Evolutionary conservation across 2,888 invertebrate genomes (phyloP), one percentile per base, ranked within the genome.

Genomic region (Agriopis leucophaearia): DNA sequence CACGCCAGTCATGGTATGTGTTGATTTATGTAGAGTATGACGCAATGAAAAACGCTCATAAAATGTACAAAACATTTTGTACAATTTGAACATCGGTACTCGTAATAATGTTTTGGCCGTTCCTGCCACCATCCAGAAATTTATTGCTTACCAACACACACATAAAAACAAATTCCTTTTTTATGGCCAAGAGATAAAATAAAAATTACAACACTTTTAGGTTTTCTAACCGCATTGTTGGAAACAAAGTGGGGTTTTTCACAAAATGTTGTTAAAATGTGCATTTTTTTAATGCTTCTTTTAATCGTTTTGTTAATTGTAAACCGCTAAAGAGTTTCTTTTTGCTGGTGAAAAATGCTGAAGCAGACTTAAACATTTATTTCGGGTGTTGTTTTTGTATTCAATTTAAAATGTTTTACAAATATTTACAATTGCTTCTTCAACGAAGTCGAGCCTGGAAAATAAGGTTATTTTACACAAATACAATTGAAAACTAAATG

Each of bases 281-380:
- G 18, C 62, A 47, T n/a, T n/a, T 18, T 52, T 57, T 36, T 61
- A 59, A 68, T 5, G 42, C 55, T 71, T 71, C 71, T 52, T 59
- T 27, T 67, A 58, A 71, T 57, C 52, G 66, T 69, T 69, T 64
- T 71, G 71, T 71, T 71, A 72, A 74, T 70, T 72, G 69, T 71
- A 65, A 69, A 64, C 63, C 60, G 18, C 72, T 62, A 62, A 58
- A 71, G 64, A 69, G 56, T 51, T 48, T 36, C 38, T 27, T 45
- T 59, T 51, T 54, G 44, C 13, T 16, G 27, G 8, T 45, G 45
- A 13, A 54, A 48, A 44, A 18, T 45, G 35, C 47, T 15, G 15
- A 6, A 15, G 42, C 15, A 16, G 15, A 50, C 27, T 59, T 50
- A 10, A 50, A 16, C 38, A n/a, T 62, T 54, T 42, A 50, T 27